Evolutionary conservation across 2,113 vertebrate genomes (phyloP).

Genomic region (Amia ocellicauda): DNA sequence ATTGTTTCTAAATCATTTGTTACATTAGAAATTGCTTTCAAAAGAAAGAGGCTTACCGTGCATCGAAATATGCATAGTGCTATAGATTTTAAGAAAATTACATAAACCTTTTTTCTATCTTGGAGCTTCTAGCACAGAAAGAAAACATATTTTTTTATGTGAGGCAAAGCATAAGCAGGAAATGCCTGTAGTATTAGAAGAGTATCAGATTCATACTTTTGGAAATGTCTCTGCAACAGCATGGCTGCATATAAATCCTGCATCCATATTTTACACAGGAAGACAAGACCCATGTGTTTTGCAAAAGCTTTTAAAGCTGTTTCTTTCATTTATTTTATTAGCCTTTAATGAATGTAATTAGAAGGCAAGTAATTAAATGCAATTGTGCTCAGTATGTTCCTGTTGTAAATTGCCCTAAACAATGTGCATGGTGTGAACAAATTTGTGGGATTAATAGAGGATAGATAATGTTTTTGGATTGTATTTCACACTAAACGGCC

Average conservation of each 20-base stretch:
- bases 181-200: slow-evolving; percentile 43
- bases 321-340: slow-evolving; percentile 96
- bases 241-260: slow-evolving; percentile 71
- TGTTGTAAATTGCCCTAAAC: slow-evolving; percentile 92
- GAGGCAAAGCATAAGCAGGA: slow-evolving; percentile 56
- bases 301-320: slow-evolving; percentile 89
- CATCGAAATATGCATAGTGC: too few relatives aligned
- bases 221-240: slow-evolving; percentile 43
- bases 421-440: slow-evolving; percentile 90
- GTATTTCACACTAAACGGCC: slow-evolving; percentile 98
- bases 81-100: too few relatives aligned
- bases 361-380: slow-evolving; percentile 98
- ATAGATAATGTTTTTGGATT: slow-evolving; percentile 99
- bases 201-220: slow-evolving; percentile 53
- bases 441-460: slow-evolving; percentile 96
- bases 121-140: slow-evolving; percentile 53
- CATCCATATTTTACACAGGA: slow-evolving; percentile 87
- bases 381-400: slow-evolving; percentile 89
- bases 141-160: slow-evolving; percentile 51
- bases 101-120: slow-evolving; percentile 33
- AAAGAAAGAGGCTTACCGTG: too few relatives aligned
- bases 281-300: slow-evolving; percentile 93
- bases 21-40: too few relatives aligned
- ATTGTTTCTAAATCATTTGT: too few relatives aligned
- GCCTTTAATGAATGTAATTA: slow-evolving; percentile 99